phyloP scores from a whole-genome alignment of 2,888 invertebrate species.

The Andrena trimmerana region DNA sequence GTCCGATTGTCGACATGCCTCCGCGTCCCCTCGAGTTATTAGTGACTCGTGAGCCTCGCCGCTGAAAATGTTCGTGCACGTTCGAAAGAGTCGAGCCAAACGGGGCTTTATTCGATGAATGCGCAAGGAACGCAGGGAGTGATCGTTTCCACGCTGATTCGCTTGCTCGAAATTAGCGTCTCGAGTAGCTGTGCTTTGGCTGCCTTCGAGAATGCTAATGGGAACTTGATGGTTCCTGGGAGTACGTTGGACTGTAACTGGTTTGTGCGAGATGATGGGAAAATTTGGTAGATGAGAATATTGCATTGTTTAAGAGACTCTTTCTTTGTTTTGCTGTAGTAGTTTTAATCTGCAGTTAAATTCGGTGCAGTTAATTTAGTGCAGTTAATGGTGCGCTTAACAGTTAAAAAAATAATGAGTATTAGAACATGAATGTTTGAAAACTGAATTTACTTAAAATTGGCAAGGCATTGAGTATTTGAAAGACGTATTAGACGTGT shows the following conservation, averaged over 20 bases:
- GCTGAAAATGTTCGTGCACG: slow-evolving; percentile 9
- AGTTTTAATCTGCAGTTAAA: too few relatives aligned
- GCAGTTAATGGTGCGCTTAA: too few relatives aligned
- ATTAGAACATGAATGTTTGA: too few relatives aligned
- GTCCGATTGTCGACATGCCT: not conserved
- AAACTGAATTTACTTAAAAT: too few relatives aligned
- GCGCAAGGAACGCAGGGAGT: not conserved
- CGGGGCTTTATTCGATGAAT: not conserved
- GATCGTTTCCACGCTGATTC: not conserved
- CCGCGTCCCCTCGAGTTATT: not conserved
- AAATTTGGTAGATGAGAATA: not conserved
- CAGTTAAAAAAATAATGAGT: too few relatives aligned
- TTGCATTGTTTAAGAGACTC: not conserved
- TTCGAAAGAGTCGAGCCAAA: not conserved
- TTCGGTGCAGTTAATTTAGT: too few relatives aligned
- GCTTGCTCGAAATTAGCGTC: not conserved
- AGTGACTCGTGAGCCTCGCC: not conserved
- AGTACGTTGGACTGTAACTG: not conserved
- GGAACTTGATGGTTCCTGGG: not conserved
- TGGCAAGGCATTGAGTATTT: too few relatives aligned
- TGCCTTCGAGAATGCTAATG: not conserved
- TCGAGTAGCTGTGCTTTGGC: not conserved
- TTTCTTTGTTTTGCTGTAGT: not conserved
- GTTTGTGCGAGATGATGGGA: not conserved
- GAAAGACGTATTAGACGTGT: too few relatives aligned